These are phyloP conservation scores for Scyliorhinus canicula DNA, from an alignment of 2,797 vertebrate genomes.

Conservation along the genomic window DNA sequence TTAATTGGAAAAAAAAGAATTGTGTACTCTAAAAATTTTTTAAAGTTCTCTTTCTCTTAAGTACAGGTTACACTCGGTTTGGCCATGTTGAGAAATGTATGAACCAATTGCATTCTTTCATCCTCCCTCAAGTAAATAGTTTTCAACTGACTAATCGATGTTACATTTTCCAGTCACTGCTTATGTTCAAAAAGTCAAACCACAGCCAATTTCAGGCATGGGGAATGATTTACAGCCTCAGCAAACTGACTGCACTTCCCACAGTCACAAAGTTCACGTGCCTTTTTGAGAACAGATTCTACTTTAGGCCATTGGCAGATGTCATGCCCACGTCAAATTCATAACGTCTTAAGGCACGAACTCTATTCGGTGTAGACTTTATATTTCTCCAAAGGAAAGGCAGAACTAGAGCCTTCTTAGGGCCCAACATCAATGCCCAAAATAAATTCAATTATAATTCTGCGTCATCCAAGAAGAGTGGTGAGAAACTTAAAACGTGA, in stretches of 20 bases:
- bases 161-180: not conserved
- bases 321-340: no score
- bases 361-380: no score
- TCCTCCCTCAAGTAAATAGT: not conserved
- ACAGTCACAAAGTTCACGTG: not conserved
- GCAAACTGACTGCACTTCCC: not conserved
- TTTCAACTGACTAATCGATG: not conserved
- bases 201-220: not conserved
- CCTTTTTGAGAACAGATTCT: not conserved
- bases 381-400: no score
- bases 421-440: no score
- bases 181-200: slow-evolving; percentile 18
- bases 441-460: no score
- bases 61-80: not conserved
- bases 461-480: no score
- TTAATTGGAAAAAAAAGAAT: no score
- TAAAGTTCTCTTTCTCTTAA: no score
- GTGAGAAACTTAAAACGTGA: no score
- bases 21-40: no score
- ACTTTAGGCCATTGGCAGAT: not conserved
- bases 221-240: not conserved
- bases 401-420: no score
- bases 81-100: not conserved
- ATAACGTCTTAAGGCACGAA: no score
- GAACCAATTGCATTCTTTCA: not conserved